Evolutionary conservation across 2,797 vertebrate species (phyloP).

Genomic region (Fratercula arctica): DNA sequence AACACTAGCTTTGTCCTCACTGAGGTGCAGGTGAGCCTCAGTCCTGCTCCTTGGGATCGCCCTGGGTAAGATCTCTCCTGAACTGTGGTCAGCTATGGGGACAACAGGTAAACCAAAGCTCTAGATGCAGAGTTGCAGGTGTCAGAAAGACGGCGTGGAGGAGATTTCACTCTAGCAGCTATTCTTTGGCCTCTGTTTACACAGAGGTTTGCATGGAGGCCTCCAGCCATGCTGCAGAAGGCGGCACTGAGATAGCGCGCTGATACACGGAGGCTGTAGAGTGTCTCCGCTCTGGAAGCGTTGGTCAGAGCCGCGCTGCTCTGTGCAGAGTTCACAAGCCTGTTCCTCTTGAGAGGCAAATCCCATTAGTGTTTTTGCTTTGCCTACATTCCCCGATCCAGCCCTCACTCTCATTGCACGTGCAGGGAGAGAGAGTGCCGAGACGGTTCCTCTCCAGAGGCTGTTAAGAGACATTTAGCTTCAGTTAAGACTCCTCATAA

Average conservation of each 20-base stretch:
- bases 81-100: neutral
- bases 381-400: neutral
- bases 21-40: neutral
- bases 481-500: conserved; percentile 32
- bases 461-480: neutral
- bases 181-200: neutral
- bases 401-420: neutral
- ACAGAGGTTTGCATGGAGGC: neutral
- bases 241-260: accelerated
- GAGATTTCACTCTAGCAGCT: neutral
- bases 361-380: neutral
- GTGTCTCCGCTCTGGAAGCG: neutral
- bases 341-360: neutral
- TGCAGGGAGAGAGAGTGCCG: neutral
- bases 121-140: neutral
- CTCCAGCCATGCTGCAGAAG: neutral
- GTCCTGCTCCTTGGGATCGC: neutral
- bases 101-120: neutral
- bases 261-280: neutral
- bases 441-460: neutral
- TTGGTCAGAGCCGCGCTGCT: accelerated
- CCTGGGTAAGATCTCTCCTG: neutral
- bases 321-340: neutral
- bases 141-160: neutral
- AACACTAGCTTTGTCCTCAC: neutral